Evolutionary conservation across 2,888 invertebrate genomes (phyloP), one percentile per base, ranked within the genome.

Genomic region (Baronia brevicornis): DNA sequence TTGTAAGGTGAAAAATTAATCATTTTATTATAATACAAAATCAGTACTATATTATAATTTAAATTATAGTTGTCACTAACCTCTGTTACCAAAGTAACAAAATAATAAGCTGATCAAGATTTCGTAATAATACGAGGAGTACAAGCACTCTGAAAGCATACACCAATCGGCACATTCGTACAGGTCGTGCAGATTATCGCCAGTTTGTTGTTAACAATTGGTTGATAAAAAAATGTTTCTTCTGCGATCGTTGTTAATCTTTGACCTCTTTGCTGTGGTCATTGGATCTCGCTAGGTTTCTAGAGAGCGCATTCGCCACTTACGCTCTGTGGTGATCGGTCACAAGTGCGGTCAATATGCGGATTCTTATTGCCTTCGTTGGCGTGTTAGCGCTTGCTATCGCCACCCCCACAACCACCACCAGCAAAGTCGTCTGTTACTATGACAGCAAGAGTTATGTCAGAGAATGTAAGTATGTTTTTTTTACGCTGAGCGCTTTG

Each of bases 371-470:
- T 25, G 52, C 60, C 29, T 43, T 77, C 37, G 64, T 67, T 41
- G 72, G 66, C 33, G 50, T 48, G 13, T 13, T 49, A 12, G 73
- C 74, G 44, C 52, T 69, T 33, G 72, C 63, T 11, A 51, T 65
- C n/a, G 64, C 73, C 17, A 58, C 60, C 36, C 69, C 77, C 13
- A 63, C 72, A 3, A 54, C 64, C 13, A 63, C 79, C 12, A 84
- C 84, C 36, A 70, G 69, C 54, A 91, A 90, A 74, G 88, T 91
- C 26, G 75, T 91, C 52, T 92, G 92, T 62, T 91, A 88, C 65
- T 91, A 91, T 73, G 89, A 91, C 67, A 89, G 89, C 68, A 88
- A 86, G 61, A 88, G 91, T 45, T 87, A 85, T 63, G 84, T 87
- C 54, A 85, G 91, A 58, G 84, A 88, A 80, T 90, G 92, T 92